Base-by-base conservation (phyloP, 2,113 vertebrate genomes). In the Leptodactylus fuscus region DNA sequence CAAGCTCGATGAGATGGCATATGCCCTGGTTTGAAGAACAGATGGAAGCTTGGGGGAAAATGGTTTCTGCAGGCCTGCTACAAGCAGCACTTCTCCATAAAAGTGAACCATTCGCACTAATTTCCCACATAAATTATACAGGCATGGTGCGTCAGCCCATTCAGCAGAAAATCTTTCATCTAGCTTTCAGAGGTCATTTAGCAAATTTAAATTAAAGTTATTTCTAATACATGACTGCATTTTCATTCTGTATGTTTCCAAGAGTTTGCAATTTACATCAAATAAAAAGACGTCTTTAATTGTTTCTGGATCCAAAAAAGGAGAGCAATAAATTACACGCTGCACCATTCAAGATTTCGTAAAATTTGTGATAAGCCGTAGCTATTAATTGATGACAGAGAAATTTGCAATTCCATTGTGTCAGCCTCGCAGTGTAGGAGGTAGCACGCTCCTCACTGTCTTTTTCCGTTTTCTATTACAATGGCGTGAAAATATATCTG, bases 11-110 rank as follows among this genome's bases (percentile, higher is more conserved):
- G 91, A 90, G 92, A 91, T 92, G 92, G 93, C 94, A 94, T 95
- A 95, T 94, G 94, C 94, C 94, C 91, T 91, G 88, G 91, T 92
- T 93, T 92, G 92, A 93, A 93, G 94, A 95, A 93, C 95, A 95
- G 94, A 96, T 94, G 95, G 94, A 95, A 88, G 93, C 91, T 94
- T 93, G 92, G 91, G 93, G 93, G 91, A 81, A 93, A 93, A 94
- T 91, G 93, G 94, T 93, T 94, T 94, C 93, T 94, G 91, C 92
- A 92, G 93, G 92, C 91, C 92, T 91, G 91, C 91, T 92, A 92
- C 91, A 93, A 93, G 93, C 93, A 92, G 92, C 88, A 88, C 76
- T 89, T 87, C 93, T 93, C 91, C 91, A 92, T 93, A 92, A 94
- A 94, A 94, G 93, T 86, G 90, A 94, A 89, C 92, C 90, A 91